Evolutionary conservation across 2,797 vertebrate species (phyloP).

Genomic region (Falco rusticolus): DNA sequence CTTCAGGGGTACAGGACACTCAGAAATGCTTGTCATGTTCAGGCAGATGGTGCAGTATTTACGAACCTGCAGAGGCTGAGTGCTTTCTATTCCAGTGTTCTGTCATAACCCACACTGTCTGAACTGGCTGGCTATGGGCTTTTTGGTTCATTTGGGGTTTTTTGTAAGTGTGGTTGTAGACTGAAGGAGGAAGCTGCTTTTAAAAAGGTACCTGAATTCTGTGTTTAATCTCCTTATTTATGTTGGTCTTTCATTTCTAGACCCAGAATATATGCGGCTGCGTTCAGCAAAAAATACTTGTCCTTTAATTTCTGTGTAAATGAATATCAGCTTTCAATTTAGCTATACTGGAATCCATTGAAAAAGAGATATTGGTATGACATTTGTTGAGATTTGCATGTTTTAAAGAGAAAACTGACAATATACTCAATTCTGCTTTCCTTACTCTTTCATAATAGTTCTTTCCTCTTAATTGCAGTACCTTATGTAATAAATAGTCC

Average conservation of each 20-base stretch:
- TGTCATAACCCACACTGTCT: accelerated
- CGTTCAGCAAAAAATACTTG: not conserved
- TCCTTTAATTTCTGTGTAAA: not conserved
- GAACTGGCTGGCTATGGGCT: not conserved
- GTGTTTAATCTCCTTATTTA: not conserved
- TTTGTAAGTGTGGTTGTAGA: not conserved
- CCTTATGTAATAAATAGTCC: not conserved
- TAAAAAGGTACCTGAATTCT: not conserved
- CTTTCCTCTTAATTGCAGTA: not conserved
- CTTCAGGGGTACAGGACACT: accelerated
- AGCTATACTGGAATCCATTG: not conserved
- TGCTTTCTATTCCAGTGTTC: accelerated
- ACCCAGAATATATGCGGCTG: not conserved
- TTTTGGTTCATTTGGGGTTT: not conserved
- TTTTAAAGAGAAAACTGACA: not conserved
- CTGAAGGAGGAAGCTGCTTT: not conserved
- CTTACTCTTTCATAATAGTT: not conserved
- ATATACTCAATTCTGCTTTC: not conserved
- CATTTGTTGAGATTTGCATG: not conserved
- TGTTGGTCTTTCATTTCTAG: not conserved
- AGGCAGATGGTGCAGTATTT: accelerated
- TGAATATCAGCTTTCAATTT: not conserved
- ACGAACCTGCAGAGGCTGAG: not conserved
- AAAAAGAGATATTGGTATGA: not conserved
- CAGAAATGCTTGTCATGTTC: not conserved